phyloP scores from a whole-genome alignment of 1,140 invertebrate genomes.

The Chrysopa pallens region DNA sequence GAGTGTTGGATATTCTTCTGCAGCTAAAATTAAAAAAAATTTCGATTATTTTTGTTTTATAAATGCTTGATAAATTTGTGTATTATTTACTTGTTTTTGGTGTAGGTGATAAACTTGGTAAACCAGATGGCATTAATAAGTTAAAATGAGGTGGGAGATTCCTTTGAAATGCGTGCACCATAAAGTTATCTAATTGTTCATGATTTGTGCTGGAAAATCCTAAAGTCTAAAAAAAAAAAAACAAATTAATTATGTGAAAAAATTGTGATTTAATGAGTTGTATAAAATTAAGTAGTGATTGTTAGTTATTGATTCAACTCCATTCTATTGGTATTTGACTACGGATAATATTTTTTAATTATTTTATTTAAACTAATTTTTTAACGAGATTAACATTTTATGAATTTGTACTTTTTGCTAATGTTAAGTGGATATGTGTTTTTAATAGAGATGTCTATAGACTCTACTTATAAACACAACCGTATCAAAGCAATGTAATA shows the following conservation, averaged over 20 bases:
- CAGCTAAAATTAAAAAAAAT: constrained; percentile 25
- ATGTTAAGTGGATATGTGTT: no score
- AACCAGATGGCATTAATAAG: constrained; percentile 18
- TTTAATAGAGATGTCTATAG: no score
- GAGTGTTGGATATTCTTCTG: constrained; percentile 70
- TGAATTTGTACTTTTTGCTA: no score
- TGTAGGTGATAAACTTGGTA: no score
- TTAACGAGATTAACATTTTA: no score
- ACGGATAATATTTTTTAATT: no score
- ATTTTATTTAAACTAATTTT: no score
- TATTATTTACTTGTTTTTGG: no score
- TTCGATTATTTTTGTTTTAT: neutral
- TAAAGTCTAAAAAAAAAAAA: constrained; percentile 38
- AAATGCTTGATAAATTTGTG: neutral
- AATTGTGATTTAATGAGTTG: neutral
- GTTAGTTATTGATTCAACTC: neutral
- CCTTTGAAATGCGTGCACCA: constrained; percentile 60
- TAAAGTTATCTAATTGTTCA: constrained; percentile 62
- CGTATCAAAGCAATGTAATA: no score
- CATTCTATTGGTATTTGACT: no score
- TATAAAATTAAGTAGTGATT: neutral
- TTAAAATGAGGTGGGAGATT: constrained; percentile 67
- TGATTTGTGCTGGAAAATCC: constrained; percentile 56
- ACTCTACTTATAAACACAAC: no score
- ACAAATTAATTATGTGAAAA: constrained; percentile 1